Conservation (phyloP, 2,888 invertebrate species). For the Hirudinaria manillensis region DNA sequence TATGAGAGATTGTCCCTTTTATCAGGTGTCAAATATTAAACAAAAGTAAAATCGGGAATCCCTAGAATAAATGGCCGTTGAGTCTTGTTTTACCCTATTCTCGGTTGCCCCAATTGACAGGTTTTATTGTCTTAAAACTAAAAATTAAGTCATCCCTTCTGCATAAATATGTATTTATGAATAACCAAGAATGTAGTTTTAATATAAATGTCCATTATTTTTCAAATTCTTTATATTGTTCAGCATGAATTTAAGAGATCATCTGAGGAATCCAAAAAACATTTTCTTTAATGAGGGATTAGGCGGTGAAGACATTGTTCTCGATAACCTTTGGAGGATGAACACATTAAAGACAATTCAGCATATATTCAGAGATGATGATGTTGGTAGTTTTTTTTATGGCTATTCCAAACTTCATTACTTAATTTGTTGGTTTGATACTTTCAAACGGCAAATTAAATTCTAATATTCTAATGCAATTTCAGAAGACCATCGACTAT, state of each 20-base stretch:
- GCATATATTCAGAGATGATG: conserved; percentile 13
- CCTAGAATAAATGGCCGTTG: no score
- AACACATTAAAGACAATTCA: conserved; percentile 10
- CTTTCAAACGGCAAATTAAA: no score
- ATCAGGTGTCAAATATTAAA: no score
- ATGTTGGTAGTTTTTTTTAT: background rate
- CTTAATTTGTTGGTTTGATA: no score
- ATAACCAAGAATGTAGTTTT: background rate
- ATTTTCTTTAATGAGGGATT: conserved; percentile 9
- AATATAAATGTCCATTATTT: background rate
- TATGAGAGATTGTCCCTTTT: no score
- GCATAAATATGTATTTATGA: no score
- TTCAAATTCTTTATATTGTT: background rate
- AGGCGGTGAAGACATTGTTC: background rate
- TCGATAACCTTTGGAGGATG: background rate
- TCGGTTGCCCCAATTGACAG: no score
- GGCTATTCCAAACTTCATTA: no score
- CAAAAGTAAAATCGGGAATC: no score
- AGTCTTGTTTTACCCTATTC: no score
- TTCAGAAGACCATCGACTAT: conserved; percentile 35
- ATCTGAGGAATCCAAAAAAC: background rate
- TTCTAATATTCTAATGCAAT: background rate
- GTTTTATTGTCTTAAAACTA: no score
- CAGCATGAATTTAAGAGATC: conserved; percentile 10
- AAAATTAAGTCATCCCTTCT: no score